Conservation (phyloP, 2,888 invertebrate genomes). For the Hemistola chrysoprasaria region DNA sequence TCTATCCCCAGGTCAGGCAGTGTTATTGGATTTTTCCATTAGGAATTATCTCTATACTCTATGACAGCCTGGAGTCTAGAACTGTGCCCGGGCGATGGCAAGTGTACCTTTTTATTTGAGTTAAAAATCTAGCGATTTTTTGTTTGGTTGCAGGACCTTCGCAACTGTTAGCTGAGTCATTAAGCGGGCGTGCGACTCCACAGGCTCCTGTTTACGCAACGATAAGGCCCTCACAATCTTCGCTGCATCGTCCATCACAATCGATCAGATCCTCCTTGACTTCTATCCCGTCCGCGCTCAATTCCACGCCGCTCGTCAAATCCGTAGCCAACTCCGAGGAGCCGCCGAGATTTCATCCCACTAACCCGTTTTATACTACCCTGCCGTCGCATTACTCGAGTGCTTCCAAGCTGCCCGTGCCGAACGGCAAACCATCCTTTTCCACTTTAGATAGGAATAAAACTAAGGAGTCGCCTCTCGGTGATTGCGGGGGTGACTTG, state of each 20-base stretch:
- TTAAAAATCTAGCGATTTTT: slow-evolving; percentile 15
- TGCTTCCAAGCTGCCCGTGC: slow-evolving; percentile 71
- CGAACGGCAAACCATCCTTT: slow-evolving; percentile 58
- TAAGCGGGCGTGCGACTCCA: slow-evolving; percentile 55
- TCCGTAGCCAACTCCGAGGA: slow-evolving; percentile 55
- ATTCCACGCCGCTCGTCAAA: slow-evolving; percentile 60
- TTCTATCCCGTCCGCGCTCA: slow-evolving; percentile 57
- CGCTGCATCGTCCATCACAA: slow-evolving; percentile 48
- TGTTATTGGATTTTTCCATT: no score
- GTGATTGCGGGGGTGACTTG: slow-evolving; percentile 47
- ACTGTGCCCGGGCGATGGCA: no score
- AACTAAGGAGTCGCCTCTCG: slow-evolving; percentile 48
- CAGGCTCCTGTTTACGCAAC: slow-evolving; percentile 75
- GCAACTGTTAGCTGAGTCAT: slow-evolving; percentile 63
- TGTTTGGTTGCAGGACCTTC: slow-evolving; percentile 68
- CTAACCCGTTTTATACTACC: slow-evolving; percentile 76
- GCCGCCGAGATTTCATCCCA: slow-evolving; percentile 66
- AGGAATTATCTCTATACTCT: no score
- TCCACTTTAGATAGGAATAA: slow-evolving; percentile 68
- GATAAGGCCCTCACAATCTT: slow-evolving; percentile 58
- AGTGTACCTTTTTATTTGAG: no score
- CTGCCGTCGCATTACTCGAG: slow-evolving; percentile 67
- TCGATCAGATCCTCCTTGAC: slow-evolving; percentile 55
- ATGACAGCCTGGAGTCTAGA: no score
- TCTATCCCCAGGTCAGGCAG: no score